Evolutionary conservation across 92 coral and sea anemone species (phyloP).

Genomic region (Metridium senile): DNA sequence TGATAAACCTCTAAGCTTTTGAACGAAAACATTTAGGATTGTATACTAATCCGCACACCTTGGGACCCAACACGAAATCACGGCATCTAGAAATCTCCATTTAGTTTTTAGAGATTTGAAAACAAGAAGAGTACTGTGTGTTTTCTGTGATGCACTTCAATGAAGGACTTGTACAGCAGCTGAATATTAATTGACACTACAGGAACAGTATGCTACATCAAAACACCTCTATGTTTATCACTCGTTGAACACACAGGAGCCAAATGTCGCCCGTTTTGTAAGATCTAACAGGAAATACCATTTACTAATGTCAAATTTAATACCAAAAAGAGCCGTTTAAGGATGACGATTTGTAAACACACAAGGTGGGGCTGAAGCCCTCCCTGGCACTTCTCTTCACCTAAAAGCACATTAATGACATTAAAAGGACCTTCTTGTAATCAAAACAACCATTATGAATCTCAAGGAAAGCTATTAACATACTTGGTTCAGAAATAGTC

Average conservation of each 20-base stretch:
- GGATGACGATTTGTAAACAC: not conserved
- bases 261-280: not conserved
- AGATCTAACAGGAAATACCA: conserved; percentile 2
- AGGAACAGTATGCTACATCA: not conserved
- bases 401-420: not conserved
- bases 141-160: not conserved
- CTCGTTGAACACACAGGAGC: not conserved
- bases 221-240: not conserved
- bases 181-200: not conserved
- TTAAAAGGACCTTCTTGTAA: not conserved
- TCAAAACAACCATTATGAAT: not conserved
- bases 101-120: too few relatives aligned
- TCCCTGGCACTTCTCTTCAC: not conserved
- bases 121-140: too few relatives aligned
- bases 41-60: not conserved
- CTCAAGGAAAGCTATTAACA: too few relatives aligned
- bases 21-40: conserved; percentile 4
- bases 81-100: not conserved
- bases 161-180: not conserved
- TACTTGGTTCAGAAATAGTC: too few relatives aligned
- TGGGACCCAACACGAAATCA: not conserved
- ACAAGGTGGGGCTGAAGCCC: not conserved
- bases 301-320: not conserved
- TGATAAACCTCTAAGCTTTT: not conserved
- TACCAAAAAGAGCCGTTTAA: not conserved